Evolutionary conservation across 1,140 invertebrate species (phyloP), one percentile per base, ranked within the genome.

Genomic region (Adoxophyes honmai): DNA sequence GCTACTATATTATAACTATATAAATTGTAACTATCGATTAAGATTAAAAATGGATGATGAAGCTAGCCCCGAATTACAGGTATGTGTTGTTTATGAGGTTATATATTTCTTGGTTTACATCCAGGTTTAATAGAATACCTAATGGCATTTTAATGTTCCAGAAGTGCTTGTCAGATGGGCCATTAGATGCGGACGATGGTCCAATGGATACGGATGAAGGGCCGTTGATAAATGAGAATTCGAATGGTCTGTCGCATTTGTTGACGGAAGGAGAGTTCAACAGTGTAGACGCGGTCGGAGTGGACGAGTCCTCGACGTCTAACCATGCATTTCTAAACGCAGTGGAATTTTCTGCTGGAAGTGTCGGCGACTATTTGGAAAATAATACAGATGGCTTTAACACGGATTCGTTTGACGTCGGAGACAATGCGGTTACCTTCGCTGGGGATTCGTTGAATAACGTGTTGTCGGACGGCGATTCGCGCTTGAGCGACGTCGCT

Each of bases 291-390:
- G 75, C 79, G 8, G 82, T 71, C 14, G 70, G 60, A 16, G 80
- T 74, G 13, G 85, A 86, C 59, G 82, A 88, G 37, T 85, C 83
- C 33, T 88, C 85, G 9, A 72, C 77, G 13, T 88, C 85, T 1
- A 88, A 88, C 54, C 85, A 83, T 66, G 80, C 72, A 58, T 88
- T 88, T 57, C 68, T 88, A 34, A 86, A 86, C 68, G 81, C 83
- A 1, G 86, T 83, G 21, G 86, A 86, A 62, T 64, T 86, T 42
- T 86, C 83, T 13, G 69, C 78, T 8, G 78, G 73, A 34, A 87
- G 82, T 60, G 81, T 86, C 16, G 84, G 81, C 9, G 84, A 87
- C 64, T 86, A 86, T 59, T 69, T 86, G 48, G 81, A 84, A 35
- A 80, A 72, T 54, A 88, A 87, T 52, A 66, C 77, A 0, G 72